These are phyloP conservation scores for Microtus agrestis DNA, from an alignment of 2,797 vertebrate genomes.

Conservation along the genomic window DNA sequence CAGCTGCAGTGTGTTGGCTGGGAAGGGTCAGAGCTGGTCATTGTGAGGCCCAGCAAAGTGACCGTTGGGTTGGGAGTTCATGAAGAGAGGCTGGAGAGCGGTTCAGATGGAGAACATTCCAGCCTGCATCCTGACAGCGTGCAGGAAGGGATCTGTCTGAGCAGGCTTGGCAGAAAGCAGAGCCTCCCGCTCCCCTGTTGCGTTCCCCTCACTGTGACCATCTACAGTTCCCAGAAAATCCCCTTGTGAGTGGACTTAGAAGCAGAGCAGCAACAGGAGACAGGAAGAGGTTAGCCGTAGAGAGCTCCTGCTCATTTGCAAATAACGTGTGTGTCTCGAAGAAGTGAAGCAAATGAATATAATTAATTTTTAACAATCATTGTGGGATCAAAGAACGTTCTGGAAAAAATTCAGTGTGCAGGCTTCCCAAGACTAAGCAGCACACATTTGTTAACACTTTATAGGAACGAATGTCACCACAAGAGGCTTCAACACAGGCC, in stretches of 20 bases:
- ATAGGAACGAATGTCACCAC: neutral
- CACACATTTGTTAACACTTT: neutral
- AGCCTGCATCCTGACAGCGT: slow-evolving; percentile 52
- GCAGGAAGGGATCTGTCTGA: neutral
- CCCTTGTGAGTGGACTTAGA: neutral
- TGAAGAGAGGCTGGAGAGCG: neutral
- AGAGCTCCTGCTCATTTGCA: neutral
- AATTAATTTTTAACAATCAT: neutral
- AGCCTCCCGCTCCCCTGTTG: neutral
- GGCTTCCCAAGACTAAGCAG: neutral
- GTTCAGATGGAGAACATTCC: slow-evolving; percentile 77
- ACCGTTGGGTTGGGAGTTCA: slow-evolving; percentile 68
- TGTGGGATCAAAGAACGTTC: slow-evolving; percentile 22
- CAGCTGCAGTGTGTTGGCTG: slow-evolving; percentile 69
- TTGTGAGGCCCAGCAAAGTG: slow-evolving; percentile 70
- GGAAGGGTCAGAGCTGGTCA: slow-evolving; percentile 78
- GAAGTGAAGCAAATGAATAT: slow-evolving; percentile 18
- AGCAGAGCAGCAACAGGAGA: neutral
- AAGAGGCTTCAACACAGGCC: neutral
- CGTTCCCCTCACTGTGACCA: neutral
- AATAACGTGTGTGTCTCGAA: slow-evolving; percentile 34
- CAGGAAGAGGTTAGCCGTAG: neutral
- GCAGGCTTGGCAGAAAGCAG: slow-evolving; percentile 24
- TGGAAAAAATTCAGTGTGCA: neutral
- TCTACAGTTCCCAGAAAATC: slow-evolving; percentile 42